A percentile compares a stretch with the other conserved stretches of the same genome.
These are phyloP conservation scores for Aleiodes alternator DNA, from an alignment of 2,888 invertebrate genomes.

Conservation along the genomic window DNA sequence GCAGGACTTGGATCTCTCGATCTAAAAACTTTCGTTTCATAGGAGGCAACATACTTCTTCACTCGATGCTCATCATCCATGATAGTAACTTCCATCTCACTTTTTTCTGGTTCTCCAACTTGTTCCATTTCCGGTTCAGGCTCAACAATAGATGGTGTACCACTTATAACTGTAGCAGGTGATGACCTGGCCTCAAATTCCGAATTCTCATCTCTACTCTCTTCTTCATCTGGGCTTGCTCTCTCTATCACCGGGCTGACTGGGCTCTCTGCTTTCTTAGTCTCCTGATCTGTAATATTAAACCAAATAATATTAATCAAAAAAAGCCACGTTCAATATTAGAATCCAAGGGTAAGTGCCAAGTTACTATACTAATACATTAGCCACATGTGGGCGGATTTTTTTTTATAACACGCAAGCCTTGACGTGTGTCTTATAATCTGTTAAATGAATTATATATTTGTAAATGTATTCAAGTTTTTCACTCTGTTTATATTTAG, in stretches of 20 bases:
- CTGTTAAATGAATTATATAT: too few species aligned
- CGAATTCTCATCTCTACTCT: constrained; percentile 49
- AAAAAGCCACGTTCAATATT: constrained; percentile 2
- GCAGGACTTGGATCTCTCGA: constrained; percentile 68
- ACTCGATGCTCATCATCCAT: constrained; percentile 69
- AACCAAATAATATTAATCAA: constrained; percentile 6
- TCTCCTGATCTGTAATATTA: constrained; percentile 1
- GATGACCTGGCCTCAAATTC: constrained; percentile 54
- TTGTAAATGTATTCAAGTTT: too few species aligned
- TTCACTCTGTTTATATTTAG: too few species aligned
- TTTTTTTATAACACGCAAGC: constrained; percentile 14
- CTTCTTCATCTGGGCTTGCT: constrained; percentile 50
- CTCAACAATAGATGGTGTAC: constrained; percentile 61
- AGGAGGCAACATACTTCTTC: constrained; percentile 72
- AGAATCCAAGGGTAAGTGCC: constrained; percentile 27
- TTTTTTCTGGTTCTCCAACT: constrained; percentile 61
- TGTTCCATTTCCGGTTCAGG: constrained; percentile 63
- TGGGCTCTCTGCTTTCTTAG: constrained; percentile 41
- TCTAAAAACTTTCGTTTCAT: constrained; percentile 69
- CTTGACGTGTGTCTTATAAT: neutral
- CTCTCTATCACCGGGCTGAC: constrained; percentile 47
- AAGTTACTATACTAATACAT: constrained; percentile 12
- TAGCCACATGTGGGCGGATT: constrained; percentile 20
- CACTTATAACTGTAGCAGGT: constrained; percentile 53
- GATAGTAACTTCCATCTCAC: constrained; percentile 68